Evolutionary conservation across 2,888 invertebrate species (phyloP).

Genomic region (Eupeodes latifasciatus): DNA sequence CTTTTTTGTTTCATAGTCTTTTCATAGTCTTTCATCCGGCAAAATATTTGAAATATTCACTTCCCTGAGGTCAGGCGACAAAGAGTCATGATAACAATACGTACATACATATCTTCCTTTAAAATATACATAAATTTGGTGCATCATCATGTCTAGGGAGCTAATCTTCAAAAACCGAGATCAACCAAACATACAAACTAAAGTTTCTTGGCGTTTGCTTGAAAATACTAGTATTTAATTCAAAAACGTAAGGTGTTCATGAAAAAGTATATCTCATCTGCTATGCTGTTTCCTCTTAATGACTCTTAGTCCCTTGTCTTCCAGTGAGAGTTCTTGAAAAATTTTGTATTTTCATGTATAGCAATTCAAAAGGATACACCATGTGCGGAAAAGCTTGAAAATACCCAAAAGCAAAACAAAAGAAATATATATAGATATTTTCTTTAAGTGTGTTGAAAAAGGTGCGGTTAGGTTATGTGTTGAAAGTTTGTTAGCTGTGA

Average conservation of each 20-base stretch:
- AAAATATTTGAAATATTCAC: constrained; percentile 25
- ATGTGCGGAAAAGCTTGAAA: constrained; percentile 17
- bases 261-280: background rate
- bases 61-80: constrained; percentile 48
- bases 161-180: constrained; percentile 22
- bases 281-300: background rate
- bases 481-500: constrained; percentile 3
- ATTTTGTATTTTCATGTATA: constrained; percentile 39
- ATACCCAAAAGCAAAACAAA: constrained; percentile 40
- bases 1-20: no score
- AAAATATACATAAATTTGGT: background rate
- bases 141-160: background rate
- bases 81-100: constrained; percentile 12
- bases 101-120: constrained; percentile 16
- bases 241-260: constrained; percentile 2
- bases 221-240: background rate
- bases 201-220: background rate
- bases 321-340: constrained; percentile 52
- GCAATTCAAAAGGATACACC: constrained; percentile 48
- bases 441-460: constrained; percentile 2
- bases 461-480: background rate
- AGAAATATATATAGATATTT: constrained; percentile 2
- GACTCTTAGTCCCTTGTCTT: constrained; percentile 3
- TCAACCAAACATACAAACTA: background rate
- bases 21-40: background rate